phyloP scores from a whole-genome alignment of 2,797 vertebrate species.

The Lindbergichthys nudifrons region DNA sequence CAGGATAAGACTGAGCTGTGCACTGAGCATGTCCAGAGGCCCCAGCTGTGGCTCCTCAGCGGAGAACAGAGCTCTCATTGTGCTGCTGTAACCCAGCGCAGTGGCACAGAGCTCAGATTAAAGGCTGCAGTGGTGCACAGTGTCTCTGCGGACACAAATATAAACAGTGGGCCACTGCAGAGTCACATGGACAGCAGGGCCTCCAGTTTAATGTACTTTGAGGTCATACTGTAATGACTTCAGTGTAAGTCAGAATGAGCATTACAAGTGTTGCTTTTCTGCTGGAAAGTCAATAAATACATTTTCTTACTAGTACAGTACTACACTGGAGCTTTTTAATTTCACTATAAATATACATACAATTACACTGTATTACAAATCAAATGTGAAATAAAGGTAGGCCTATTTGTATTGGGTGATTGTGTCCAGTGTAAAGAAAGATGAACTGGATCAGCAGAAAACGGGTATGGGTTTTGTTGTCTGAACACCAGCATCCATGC shows the following conservation, averaged over 20 bases:
- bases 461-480: background rate
- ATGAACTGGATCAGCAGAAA: background rate
- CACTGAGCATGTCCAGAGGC: slow-evolving; percentile 73
- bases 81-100: slow-evolving; percentile 74
- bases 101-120: slow-evolving; percentile 69
- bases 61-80: slow-evolving; percentile 76
- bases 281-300: background rate
- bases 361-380: slow-evolving; percentile 1
- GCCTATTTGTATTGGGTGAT: background rate
- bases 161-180: slow-evolving; percentile 62
- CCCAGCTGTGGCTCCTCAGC: slow-evolving; percentile 71
- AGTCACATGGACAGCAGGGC: slow-evolving; percentile 46
- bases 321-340: background rate
- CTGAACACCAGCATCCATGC: background rate
- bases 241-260: background rate
- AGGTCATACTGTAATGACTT: background rate
- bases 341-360: no score
- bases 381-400: background rate
- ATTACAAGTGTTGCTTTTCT: background rate
- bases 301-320: background rate
- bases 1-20: slow-evolving; percentile 53
- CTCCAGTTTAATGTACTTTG: slow-evolving; percentile 29
- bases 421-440: background rate
- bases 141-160: slow-evolving; percentile 64
- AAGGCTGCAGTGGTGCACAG: slow-evolving; percentile 54